Evolutionary conservation across 1,140 invertebrate species (phyloP).

Genomic region (Apis laboriosa): DNA sequence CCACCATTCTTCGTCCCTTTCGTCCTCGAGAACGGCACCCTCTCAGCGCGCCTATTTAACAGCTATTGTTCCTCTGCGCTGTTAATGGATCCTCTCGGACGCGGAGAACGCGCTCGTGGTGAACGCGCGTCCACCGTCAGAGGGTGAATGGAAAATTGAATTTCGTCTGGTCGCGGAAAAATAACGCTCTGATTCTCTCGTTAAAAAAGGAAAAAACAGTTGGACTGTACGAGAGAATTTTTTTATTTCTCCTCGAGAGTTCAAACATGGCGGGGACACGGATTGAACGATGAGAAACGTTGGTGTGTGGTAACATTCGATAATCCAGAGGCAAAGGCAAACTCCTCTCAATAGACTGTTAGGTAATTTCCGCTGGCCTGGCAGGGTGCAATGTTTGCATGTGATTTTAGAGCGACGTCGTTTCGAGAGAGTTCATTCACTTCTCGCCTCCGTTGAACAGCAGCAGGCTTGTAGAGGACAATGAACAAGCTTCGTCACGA

Average conservation of each 20-base stretch:
- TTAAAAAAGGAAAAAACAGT: neutral
- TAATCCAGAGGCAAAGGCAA: too few relatives aligned
- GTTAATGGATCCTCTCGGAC: conserved; percentile 34
- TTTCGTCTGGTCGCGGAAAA: conserved; percentile 22
- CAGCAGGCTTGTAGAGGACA: conserved; percentile 6
- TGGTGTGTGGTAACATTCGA: too few relatives aligned
- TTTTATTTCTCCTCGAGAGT: neutral
- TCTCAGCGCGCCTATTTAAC: conserved; percentile 22
- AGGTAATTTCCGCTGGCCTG: conserved; percentile 34
- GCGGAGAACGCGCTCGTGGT: neutral
- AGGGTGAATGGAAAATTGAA: conserved; percentile 44
- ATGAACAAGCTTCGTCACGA: conserved; percentile 4
- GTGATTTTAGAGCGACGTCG: conserved; percentile 20
- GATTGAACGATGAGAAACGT: too few relatives aligned
- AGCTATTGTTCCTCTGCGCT: conserved; percentile 23
- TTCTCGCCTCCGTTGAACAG: neutral
- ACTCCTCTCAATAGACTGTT: conserved; percentile 20
- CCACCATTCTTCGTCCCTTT: neutral
- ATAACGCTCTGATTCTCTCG: conserved; percentile 10
- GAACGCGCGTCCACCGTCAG: neutral
- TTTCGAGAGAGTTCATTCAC: conserved; percentile 9
- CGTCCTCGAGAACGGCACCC: neutral
- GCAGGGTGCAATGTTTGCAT: conserved; percentile 6
- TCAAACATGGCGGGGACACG: too few relatives aligned
- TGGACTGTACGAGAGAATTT: conserved; percentile 8